Evolutionary conservation across 2,113 vertebrate genomes (phyloP), one percentile per base, ranked within the genome.

Genomic region (Thinocorus orbignyianus): DNA sequence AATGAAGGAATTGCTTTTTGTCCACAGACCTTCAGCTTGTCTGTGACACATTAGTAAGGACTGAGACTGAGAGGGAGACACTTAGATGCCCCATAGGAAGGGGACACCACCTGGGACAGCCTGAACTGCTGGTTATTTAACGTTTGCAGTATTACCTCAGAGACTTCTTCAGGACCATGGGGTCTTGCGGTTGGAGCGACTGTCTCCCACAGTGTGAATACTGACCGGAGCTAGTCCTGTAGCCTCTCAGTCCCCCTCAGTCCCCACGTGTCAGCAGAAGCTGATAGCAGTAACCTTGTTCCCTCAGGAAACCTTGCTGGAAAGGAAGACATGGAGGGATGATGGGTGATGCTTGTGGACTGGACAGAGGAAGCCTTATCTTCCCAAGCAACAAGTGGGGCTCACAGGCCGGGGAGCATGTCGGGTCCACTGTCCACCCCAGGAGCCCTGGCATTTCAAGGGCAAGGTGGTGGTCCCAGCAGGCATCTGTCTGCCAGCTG

Each of bases 361-460:
- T 79, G 69, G 35, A 37, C 65, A 90, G 81, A 74, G 55, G 46
- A 81, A 84, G 31, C 9, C 1, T 0, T 0, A 0, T 74, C 26
- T 62, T 79, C 41, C 33, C 31, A 57, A 57, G 60, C 49, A 69
- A 18, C 37, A 65, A 8, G 1, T 62, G 60, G 22, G 28, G 24
- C 26, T 66, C 41, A 78, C 26, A 8, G 20, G 14, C 12, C 31
- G 49, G 23, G 41, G 10, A 66, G 9, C 4, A 0, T 69, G 37
- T 35, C 3, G 3, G 42, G 17, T 69, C 64, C 20, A 2, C 58
- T 65, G 60, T 44, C 30, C 72, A 33, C 3, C 7, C 20, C 78
- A 66, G 77, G 30, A 69, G 16, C 16, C n/a, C 37, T 24, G 37
- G 44, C 13, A 9, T 52, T 33, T 39, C 0, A 0, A 9, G 25